A percentile compares a stretch with the other conserved stretches of the same genome.
These are phyloP conservation scores for Tragelaphus eurycerus DNA, from an alignment of 2,797 vertebrate species.

Conservation along the genomic window DNA sequence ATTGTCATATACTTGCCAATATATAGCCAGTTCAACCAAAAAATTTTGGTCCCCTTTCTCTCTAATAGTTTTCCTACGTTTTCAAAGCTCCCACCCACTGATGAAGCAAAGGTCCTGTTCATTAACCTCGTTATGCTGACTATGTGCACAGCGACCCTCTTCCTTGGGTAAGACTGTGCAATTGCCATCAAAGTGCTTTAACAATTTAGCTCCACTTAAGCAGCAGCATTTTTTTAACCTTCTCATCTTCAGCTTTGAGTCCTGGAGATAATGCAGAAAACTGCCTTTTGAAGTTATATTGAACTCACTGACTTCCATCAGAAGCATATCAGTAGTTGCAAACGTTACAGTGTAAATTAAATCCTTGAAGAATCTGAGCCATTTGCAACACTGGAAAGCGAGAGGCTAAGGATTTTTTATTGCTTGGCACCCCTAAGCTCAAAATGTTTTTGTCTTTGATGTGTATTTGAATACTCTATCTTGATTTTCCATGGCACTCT, in stretches of 20 bases:
- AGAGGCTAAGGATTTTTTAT: constrained; percentile 32
- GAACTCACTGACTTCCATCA: constrained; percentile 67
- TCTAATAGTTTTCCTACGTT: not conserved
- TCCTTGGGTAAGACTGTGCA: not conserved
- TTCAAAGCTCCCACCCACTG: not conserved
- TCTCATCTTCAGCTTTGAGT: constrained; percentile 59
- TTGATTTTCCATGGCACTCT: constrained; percentile 40
- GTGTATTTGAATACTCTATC: not conserved
- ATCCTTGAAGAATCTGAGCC: constrained; percentile 62
- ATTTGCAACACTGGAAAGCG: not conserved
- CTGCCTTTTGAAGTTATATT: constrained; percentile 71
- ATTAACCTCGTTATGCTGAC: not conserved
- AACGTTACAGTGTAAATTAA: constrained; percentile 51
- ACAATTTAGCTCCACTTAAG: not conserved
- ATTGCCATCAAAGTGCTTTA: constrained; percentile 28
- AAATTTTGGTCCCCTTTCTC: not conserved
- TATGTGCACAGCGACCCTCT: not conserved
- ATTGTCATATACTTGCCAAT: not conserved
- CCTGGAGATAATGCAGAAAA: constrained; percentile 66
- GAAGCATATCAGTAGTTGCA: constrained; percentile 55
- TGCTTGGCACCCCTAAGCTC: constrained; percentile 36
- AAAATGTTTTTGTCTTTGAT: constrained; percentile 50
- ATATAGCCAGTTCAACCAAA: not conserved
- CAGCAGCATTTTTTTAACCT: constrained; percentile 66
- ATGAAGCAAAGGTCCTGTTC: not conserved